Base-by-base conservation (phyloP, 2,888 invertebrate genomes). In the Tipula helvola region DNA sequence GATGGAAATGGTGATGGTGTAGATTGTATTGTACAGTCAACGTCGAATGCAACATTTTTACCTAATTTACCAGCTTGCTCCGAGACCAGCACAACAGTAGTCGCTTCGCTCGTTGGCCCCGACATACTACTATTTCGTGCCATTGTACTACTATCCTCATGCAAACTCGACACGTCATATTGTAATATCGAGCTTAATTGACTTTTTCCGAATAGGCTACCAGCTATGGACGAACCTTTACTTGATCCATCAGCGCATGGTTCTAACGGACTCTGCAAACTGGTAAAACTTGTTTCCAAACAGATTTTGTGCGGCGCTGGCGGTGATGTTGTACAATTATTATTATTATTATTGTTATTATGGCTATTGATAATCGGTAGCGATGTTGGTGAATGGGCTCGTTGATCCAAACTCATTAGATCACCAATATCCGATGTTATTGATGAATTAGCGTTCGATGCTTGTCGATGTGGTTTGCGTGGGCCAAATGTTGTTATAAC, bases 401-500 rank as follows among this genome's bases (percentile, higher is more conserved):
- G 87, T 86, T 88, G 88, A 71, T 87, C 88, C 12, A 90, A 88
- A 86, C 88, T 90, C 84, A 88, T 88, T 71, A 88, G 88, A 86
- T 90, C 90, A 44, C 88, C 88, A 88, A 89, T 88, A 83, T 91
- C 90, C 87, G 91, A 90, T 86, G 92, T 91, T 86, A 90, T 88
- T 39, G 91, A 91, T 86, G 91, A 91, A 88, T 90, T 91, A 88
- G 91, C 92, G 89, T 91, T 91, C 42, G 91, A 90, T 88, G 91
- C 90, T 89, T 90, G 92, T 86, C 95, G 93, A 90, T 95, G 95
- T 12, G 96, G 96, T 91, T 96, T 96, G 88, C 95, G 94, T 88
- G 96, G 96, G 86, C 96, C 96, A 90, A 95, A 93, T 89, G 95
- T 94, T 88, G 95, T 95, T 94, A 95, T 93, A 94, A 95, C 95